These are phyloP conservation scores for Pasiphila rectangulata DNA, from an alignment of 2,888 invertebrate species.

Conservation along the genomic window DNA sequence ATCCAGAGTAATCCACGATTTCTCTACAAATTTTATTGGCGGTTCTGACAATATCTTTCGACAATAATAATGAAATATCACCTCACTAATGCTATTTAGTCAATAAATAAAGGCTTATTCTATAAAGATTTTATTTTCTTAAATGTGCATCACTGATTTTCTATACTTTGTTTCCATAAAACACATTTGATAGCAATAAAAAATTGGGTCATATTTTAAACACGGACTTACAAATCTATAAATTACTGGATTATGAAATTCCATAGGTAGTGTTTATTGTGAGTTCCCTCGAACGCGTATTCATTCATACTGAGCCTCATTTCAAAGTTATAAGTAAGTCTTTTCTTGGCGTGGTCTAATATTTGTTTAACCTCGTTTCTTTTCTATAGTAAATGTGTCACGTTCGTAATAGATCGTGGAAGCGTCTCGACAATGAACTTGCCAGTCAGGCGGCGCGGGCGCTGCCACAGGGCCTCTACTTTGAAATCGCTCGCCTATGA, in stretches of 20 bases:
- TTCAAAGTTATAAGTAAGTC: constrained; percentile 39
- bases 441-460: constrained; percentile 55
- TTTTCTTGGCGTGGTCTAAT: constrained; percentile 40
- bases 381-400: constrained; percentile 55
- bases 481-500: too few species aligned
- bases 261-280: constrained; percentile 37
- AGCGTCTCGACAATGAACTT: constrained; percentile 65
- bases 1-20: neutral
- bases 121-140: constrained; percentile 58
- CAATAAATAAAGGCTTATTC: constrained; percentile 59
- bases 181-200: constrained; percentile 53
- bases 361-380: constrained; percentile 54
- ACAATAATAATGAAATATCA: constrained; percentile 43
- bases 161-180: constrained; percentile 58
- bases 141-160: constrained; percentile 53
- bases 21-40: constrained; percentile 27
- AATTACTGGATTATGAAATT: constrained; percentile 55
- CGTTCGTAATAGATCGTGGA: constrained; percentile 53
- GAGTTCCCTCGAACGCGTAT: constrained; percentile 39
- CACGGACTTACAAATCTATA: constrained; percentile 41
- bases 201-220: constrained; percentile 55
- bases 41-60: constrained; percentile 30
- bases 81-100: constrained; percentile 46
- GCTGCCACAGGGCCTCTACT: constrained; percentile 12
- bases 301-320: constrained; percentile 40